A percentile compares a stretch with the other conserved stretches of the same genome.
Evolutionary conservation across 2,888 invertebrate genomes (phyloP).

Genomic region (Theretra japonica): DNA sequence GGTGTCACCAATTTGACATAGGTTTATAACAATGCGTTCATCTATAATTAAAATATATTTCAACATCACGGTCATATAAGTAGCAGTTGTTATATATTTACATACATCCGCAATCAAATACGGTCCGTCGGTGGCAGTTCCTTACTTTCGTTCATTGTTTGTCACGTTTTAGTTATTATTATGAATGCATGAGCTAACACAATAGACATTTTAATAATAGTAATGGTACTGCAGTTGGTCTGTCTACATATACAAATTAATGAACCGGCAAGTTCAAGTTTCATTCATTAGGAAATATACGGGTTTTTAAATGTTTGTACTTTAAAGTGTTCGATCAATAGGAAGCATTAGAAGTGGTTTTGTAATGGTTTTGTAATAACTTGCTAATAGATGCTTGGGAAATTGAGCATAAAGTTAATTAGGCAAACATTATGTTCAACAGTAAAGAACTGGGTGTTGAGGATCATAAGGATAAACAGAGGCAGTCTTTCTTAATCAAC

Average conservation of each 20-base stretch:
- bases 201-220: slow-evolving; percentile 29
- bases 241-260: slow-evolving; percentile 16
- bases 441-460: no score
- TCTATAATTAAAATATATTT: neutral
- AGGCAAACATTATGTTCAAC: no score
- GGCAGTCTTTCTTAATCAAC: no score
- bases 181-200: slow-evolving; percentile 26
- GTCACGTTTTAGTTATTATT: slow-evolving; percentile 25
- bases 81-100: slow-evolving; percentile 22
- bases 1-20: neutral
- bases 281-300: slow-evolving; percentile 1
- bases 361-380: neutral
- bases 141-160: slow-evolving; percentile 32
- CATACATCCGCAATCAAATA: slow-evolving; percentile 31
- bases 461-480: no score
- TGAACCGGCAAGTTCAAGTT: slow-evolving; percentile 19
- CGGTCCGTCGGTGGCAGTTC: slow-evolving; percentile 28
- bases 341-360: neutral
- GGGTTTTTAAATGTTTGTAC: neutral
- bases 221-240: slow-evolving; percentile 23
- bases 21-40: neutral
- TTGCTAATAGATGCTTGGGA: neutral
- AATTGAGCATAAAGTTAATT: neutral
- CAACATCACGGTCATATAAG: neutral
- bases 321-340: neutral